Evolutionary conservation across 2,797 vertebrate genomes (phyloP).

Genomic region (Ateles fusciceps): DNA sequence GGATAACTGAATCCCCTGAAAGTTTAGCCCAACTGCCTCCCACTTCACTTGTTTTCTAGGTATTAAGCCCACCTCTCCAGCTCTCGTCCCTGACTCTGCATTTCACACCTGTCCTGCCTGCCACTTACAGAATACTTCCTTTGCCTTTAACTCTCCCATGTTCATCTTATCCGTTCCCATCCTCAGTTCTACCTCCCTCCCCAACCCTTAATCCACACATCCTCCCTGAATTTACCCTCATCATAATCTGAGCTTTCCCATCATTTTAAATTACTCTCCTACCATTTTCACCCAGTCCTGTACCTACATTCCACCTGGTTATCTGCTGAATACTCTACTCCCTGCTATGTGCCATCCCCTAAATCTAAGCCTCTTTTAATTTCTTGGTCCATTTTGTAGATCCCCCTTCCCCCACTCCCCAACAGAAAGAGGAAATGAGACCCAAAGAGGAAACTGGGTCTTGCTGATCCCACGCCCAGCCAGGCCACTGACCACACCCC

Average conservation of each 20-base stretch:
- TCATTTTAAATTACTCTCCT: neutral
- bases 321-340: neutral
- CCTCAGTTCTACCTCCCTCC: neutral
- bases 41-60: neutral
- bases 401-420: conserved; percentile 74
- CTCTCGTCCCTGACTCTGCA: neutral
- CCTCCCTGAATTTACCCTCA: neutral
- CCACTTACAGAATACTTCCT: neutral
- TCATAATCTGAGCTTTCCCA: conserved; percentile 8
- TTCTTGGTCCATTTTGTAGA: conserved; percentile 54
- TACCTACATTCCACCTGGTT: neutral
- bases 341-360: neutral
- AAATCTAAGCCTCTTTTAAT: conserved; percentile 29
- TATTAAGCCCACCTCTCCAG: neutral
- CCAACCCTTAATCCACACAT: neutral
- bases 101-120: neutral
- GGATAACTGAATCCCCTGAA: neutral
- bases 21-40: neutral
- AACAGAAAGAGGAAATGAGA: conserved; percentile 77
- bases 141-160: neutral
- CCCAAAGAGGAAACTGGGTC: conserved; percentile 79
- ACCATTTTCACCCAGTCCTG: neutral
- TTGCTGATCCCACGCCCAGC: conserved; percentile 75
- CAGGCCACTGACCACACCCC: conserved; percentile 76
- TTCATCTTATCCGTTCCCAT: neutral